These are phyloP conservation scores for Oreortyx pictus DNA, from an alignment of 2,797 vertebrate genomes.

Conservation along the genomic window DNA sequence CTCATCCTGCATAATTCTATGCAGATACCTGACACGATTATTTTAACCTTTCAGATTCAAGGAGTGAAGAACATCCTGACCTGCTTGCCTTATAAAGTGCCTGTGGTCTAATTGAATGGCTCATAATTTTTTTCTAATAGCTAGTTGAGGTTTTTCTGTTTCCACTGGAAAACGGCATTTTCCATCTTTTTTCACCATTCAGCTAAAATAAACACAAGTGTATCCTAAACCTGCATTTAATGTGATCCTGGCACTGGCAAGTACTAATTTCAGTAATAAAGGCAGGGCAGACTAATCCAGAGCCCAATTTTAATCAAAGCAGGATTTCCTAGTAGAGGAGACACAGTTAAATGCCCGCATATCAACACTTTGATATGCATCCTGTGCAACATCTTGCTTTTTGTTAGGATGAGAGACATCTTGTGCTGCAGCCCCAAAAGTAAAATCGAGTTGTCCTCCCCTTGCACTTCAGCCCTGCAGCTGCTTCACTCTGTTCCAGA, in stretches of 20 bases:
- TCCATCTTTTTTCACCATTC: neutral
- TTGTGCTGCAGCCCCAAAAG: neutral
- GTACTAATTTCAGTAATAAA: neutral
- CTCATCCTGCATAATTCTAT: slow-evolving; percentile 9
- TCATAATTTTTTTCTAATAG: slow-evolving; percentile 35
- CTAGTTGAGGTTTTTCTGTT: slow-evolving; percentile 38
- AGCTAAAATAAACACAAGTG: neutral
- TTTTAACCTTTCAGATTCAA: slow-evolving; percentile 35
- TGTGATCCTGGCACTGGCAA: neutral
- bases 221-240: slow-evolving; percentile 24
- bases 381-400: neutral
- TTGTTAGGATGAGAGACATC: neutral
- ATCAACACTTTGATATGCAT: fast-evolving
- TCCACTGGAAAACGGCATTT: slow-evolving; percentile 31
- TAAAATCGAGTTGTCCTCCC: neutral
- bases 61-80: slow-evolving; percentile 24
- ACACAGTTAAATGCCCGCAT: neutral
- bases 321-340: slow-evolving; percentile 18
- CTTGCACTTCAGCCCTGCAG: neutral
- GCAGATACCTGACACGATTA: neutral
- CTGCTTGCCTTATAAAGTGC: slow-evolving; percentile 34
- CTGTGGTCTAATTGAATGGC: slow-evolving; percentile 48
- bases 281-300: neutral
- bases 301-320: neutral
- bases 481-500: neutral